Evolutionary conservation across 1,140 invertebrate genomes (phyloP), one percentile per base, ranked within the genome.

Genomic region (Cheumatopsyche charites): DNA sequence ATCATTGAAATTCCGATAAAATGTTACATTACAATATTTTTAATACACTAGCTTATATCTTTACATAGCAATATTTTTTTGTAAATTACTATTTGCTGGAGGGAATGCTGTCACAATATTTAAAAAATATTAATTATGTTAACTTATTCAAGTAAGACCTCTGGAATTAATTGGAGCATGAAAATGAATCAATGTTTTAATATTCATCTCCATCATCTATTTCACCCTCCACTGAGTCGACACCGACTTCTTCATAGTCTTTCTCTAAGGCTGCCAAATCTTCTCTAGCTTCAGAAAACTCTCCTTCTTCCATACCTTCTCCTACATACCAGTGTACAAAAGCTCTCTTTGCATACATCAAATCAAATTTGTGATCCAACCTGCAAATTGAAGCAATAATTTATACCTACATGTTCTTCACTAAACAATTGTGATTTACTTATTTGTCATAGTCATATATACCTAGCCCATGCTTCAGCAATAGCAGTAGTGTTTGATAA

Each of bases 401-500:
- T 4, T 36, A 36, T 62, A 58, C 21, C 13, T 47, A 47, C 1
- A 55, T 55, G 49, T 19, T 1, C 21, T 19, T 12, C 21, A 1
- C 21, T 55, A 55, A 55, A 55, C 15, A 55, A 4, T 55, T 55
- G 49, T 11, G 15, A 42, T 6, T 42, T 5, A 5, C 12, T 42
- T 5, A 12, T 5, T 6, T 7, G 15, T 7, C 15, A 15, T 7
- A 15, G 15, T 19, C 21, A 58, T 47, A n/a, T 61, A 55, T 73
- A 85, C 78, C 91, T 87, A 42, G 89, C 89, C 92, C 92, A 94
- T 23, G 92, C 94, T 79, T 97, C 94, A 11, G 91, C 91, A 77
- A 94, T 94, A 29, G 92, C 91, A 0, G 93, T 95, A 0, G 93
- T 94, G 79, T 95, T 95, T 47, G 88, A 92, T 80, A 95, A 82